Evolutionary conservation across 35 echinoderm and acorn worm species (phyloP).

Genomic region (Lytechinus variegatus): DNA sequence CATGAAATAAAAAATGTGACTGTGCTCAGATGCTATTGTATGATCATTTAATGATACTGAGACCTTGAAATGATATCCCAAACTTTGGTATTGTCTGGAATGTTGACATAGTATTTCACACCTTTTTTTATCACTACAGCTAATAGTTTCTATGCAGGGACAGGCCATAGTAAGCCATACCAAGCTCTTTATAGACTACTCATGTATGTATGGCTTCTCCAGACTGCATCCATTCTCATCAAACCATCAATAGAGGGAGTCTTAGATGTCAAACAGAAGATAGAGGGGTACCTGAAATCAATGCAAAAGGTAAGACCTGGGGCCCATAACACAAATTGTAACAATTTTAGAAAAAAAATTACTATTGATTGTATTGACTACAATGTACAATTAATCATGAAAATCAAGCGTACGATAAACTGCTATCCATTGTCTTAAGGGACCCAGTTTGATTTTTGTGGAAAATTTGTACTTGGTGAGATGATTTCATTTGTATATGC

Average conservation of each 20-base stretch:
- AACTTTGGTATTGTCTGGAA: background rate
- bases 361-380: too few relatives aligned
- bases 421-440: too few relatives aligned
- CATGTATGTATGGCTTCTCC: constrained; percentile 50
- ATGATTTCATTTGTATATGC: too few relatives aligned
- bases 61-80: background rate
- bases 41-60: too few relatives aligned
- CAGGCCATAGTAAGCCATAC: constrained; percentile 67
- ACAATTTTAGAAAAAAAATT: background rate
- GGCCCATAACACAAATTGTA: too few relatives aligned
- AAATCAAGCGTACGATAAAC: too few relatives aligned
- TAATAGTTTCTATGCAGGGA: constrained; percentile 45
- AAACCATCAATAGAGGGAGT: background rate
- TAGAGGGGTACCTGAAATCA: constrained; percentile 12
- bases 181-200: constrained; percentile 61
- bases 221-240: background rate
- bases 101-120: background rate
- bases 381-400: too few relatives aligned
- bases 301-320: constrained; percentile 10
- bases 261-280: background rate
- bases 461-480: too few relatives aligned
- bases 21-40: too few relatives aligned
- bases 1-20: too few relatives aligned
- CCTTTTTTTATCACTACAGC: background rate
- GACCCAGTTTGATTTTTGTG: too few relatives aligned